Evolutionary conservation across 2,888 invertebrate genomes (phyloP).

Genomic region (Scaptomyza reducta): DNA sequence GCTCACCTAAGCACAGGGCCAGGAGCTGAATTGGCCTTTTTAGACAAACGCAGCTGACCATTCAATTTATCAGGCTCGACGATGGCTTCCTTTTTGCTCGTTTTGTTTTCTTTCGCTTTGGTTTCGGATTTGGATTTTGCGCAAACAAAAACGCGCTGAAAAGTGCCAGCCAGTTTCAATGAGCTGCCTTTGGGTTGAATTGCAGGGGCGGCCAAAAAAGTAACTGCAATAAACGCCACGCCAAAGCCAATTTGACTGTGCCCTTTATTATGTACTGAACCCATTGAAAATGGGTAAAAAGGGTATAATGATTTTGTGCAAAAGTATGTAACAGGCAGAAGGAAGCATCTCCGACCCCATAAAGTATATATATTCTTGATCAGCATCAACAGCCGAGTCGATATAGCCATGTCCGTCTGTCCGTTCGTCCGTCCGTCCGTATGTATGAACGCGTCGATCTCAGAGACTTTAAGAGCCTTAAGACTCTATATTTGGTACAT

Average conservation of each 20-base stretch:
- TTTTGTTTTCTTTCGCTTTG: conserved; percentile 21
- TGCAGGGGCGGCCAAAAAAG: conserved; percentile 16
- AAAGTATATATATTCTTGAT: no score
- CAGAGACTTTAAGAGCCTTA: no score
- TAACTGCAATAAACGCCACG: conserved; percentile 21
- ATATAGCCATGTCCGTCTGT: no score
- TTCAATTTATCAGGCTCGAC: conserved; percentile 76
- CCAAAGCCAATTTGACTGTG: conserved; percentile 60
- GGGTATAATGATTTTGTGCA: no score
- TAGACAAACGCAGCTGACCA: conserved; percentile 73
- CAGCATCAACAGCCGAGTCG: no score
- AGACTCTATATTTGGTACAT: no score
- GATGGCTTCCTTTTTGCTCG: conserved; percentile 32
- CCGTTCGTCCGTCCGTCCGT: no score
- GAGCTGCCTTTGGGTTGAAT: conserved; percentile 24
- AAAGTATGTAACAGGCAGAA: no score
- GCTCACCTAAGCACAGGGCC: conserved; percentile 35
- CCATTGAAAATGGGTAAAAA: no score
- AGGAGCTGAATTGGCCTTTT: conserved; percentile 53
- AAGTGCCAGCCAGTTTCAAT: conserved; percentile 60
- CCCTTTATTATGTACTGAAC: no score
- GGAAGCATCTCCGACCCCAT: no score
- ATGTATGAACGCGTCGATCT: no score
- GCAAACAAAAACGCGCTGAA: conserved; percentile 69
- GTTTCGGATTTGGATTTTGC: conserved; percentile 56